Base-by-base conservation (phyloP, 2,888 invertebrate genomes). In the Agriopis marginaria region DNA sequence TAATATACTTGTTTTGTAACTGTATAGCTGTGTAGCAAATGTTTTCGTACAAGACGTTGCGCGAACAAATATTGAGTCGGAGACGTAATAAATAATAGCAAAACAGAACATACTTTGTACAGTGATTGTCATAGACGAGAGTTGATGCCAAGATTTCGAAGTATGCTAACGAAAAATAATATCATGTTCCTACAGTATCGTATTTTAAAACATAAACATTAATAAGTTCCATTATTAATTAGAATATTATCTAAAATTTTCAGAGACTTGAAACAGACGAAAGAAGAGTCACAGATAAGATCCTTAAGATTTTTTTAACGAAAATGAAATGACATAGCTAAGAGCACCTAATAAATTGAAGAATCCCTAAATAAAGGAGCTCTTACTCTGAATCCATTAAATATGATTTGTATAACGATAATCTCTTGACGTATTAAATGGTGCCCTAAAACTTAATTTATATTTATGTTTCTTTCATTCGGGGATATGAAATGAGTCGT, bases 1-100 rank as follows among this genome's bases (percentile, higher is more conserved):
- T 55, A 70, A 71, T 68, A 72, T 75, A 78, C 82, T 77, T 76
- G 83, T 83, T 84, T 82, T 79, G 79, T 83, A 83, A 82, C 81
- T 77, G 78, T 81, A 80, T 23, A 69, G 47, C 9, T 50, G 14
- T 53, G 7, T 39, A 45, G 66, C 65, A 68, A 72, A 74, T 72
- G 66, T 70, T 73, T 68, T 70, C 44, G 53, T 62, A 65, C 51
- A 64, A 74, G 62, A 64, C 51, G 17, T 59, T 73, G 39, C 14
- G 60, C 11, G 60, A 59, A 61, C 63, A 75, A 67, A 69, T 68
- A 61, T 56, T 63, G 44, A 42, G 53, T 60, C 44, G 23, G 58
- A 58, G 7, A 53, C 45, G 45, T 58, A 68, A 58, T 63, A 68
- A 58, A 68, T 68, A 62, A 60, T 12, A 55, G 23, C 6, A 32